Evolutionary conservation across 2,888 invertebrate species (phyloP), one percentile per base, ranked within the genome.

Genomic region (Scaptomyza parva): DNA sequence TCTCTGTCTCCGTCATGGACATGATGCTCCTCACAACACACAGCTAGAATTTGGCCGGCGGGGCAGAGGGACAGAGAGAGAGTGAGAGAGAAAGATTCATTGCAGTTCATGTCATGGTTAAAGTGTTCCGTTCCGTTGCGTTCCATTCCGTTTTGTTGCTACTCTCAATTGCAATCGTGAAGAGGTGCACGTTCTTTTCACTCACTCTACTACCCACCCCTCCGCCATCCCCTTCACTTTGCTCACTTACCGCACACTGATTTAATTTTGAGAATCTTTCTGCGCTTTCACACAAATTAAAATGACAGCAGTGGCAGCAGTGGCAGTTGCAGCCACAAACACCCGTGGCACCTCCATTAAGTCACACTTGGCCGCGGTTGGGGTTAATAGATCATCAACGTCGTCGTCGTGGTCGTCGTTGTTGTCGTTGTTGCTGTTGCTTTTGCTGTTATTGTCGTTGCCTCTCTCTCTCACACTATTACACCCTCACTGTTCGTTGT

Each of bases 221-320:
- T n/a, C n/a, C n/a, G n/a, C n/a, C n/a, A n/a, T n/a, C n/a, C n/a
- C n/a, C n/a, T 9, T 37, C 33, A n/a, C 35, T 35, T 35, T 17
- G 14, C 35, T 35, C 35, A 35, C 54, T 58, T 33, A 59, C 51
- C 58, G 67, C 50, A 67, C 73, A 53, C 67, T 83, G 83, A 83
- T 83, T 83, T 86, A 71, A 86, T 83, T 83, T 86, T 74, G 75
- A 81, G 37, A 83, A 78, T 81, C 71, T 71, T 83, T 78, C 66
- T 72, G 71, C 69, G 78, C 78, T 81, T 76, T 74, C 76, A 66
- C 84, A 78, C 71, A 76, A 83, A 83, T 86, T 86, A 81, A 81
- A 86, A 76, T 70, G 86, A 70, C 66, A 63, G 62, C 69, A 60
- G 52, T 55, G 30, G 43, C 43, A 35, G 30, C 11, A 3, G 18